phyloP scores from a whole-genome alignment of 2,888 invertebrate genomes.

The Rhyacophila evoluta region DNA sequence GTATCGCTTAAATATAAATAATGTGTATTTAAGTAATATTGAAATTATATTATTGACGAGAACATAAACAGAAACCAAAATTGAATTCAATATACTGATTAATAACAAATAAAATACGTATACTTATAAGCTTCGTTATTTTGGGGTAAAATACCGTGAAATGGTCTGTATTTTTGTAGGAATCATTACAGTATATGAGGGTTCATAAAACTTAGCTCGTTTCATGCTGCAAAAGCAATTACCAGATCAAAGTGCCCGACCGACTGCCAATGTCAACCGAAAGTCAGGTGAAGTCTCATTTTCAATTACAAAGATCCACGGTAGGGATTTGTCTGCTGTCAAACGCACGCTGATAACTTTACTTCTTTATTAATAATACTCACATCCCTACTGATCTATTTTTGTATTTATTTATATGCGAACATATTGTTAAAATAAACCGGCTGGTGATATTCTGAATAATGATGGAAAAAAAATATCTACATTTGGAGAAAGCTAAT shows the following conservation, averaged over 20 bases:
- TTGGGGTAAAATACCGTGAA: not conserved
- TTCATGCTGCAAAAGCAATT: slow-evolving; percentile 5
- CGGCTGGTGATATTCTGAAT: no score
- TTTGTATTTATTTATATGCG: no score
- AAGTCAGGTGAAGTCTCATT: not conserved
- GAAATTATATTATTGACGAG: no score
- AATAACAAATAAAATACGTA: no score
- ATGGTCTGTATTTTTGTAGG: not conserved
- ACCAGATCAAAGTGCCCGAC: slow-evolving; percentile 10
- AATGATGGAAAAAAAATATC: no score
- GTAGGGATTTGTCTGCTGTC: not conserved
- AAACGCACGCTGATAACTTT: not conserved
- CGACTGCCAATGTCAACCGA: slow-evolving; percentile 9
- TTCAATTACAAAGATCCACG: slow-evolving; percentile 17
- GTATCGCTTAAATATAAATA: no score
- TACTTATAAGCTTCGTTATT: not conserved
- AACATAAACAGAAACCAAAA: no score
- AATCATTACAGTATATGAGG: not conserved
- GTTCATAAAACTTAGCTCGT: not conserved
- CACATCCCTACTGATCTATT: not conserved
- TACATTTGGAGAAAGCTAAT: no score
- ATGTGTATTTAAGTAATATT: no score
- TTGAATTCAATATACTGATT: no score
- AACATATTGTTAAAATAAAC: no score
- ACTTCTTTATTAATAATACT: not conserved